Conservation (phyloP, 2,113 vertebrate genomes). For the Aspidoscelis tigris region DNA sequence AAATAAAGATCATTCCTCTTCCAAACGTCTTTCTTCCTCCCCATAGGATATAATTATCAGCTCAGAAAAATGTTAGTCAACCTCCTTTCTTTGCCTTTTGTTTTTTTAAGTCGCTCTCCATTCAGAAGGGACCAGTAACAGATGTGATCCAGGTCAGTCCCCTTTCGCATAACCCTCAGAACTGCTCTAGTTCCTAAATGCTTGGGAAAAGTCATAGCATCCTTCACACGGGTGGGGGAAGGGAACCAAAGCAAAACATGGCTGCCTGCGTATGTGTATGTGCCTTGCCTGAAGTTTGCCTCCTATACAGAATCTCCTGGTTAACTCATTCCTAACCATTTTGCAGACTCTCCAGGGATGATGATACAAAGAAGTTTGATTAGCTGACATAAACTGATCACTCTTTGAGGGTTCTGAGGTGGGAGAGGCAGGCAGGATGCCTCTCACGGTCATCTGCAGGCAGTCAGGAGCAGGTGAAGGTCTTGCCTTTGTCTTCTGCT, state of each 20-base stretch:
- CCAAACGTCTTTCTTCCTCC: not conserved
- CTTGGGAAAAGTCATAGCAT: slow-evolving; percentile 22
- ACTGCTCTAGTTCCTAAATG: not conserved
- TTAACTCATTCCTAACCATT: not conserved
- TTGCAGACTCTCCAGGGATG: not conserved
- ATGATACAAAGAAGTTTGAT: too few relatives aligned
- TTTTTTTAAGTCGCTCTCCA: slow-evolving; percentile 4
- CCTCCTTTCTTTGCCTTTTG: not conserved
- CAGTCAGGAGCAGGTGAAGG: too few relatives aligned
- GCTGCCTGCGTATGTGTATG: not conserved
- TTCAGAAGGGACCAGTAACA: slow-evolving; percentile 11
- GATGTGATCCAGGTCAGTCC: slow-evolving; percentile 6
- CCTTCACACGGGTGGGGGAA: slow-evolving; percentile 27
- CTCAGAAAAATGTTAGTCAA: not conserved
- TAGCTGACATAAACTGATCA: not conserved
- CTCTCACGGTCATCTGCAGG: too few relatives aligned
- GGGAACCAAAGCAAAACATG: slow-evolving; percentile 25
- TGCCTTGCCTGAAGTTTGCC: not conserved
- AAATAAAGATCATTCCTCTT: not conserved
- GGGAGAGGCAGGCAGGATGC: too few relatives aligned
- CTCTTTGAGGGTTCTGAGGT: not conserved
- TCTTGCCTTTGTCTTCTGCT: too few relatives aligned
- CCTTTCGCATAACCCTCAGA: slow-evolving; percentile 28
- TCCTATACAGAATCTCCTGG: not conserved
- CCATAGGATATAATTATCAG: slow-evolving; percentile 13